phyloP scores from a whole-genome alignment of 2,113 vertebrate genomes.

The Podocnemis expansa region DNA sequence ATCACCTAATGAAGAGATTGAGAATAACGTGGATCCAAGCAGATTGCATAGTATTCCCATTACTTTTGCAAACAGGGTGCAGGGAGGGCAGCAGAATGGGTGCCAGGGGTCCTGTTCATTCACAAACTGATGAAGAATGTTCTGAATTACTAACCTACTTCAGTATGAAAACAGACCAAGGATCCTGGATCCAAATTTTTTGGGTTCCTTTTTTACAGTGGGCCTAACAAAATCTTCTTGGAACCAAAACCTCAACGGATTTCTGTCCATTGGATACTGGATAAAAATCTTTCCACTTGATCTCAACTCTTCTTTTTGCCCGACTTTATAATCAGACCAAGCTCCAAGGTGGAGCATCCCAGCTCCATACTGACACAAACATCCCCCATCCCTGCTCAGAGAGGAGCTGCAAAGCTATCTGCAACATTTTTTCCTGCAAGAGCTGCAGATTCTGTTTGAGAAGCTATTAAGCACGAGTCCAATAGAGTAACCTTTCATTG shows the following conservation, averaged over 20 bases:
- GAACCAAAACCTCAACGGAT: background rate
- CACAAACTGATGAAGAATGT: background rate
- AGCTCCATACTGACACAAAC: fast-evolving
- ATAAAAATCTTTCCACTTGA: background rate
- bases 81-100: background rate
- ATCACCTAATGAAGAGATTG: fast-evolving
- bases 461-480: constrained; percentile 45
- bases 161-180: background rate
- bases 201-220: background rate
- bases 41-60: background rate
- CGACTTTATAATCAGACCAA: background rate
- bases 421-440: background rate
- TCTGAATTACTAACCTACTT: background rate
- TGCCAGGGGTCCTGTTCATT: background rate
- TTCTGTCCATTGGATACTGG: fast-evolving
- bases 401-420: background rate
- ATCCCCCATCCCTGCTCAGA: fast-evolving
- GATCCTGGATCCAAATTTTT: fast-evolving
- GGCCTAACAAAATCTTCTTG: background rate
- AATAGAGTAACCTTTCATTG: constrained; percentile 63
- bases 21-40: fast-evolving
- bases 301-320: background rate
- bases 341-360: background rate
- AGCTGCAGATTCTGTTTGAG: constrained; percentile 37
- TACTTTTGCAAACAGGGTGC: background rate